Evolutionary conservation across 2,797 vertebrate genomes (phyloP), one percentile per base, ranked within the genome.

Genomic region (Gobio occitaniae): DNA sequence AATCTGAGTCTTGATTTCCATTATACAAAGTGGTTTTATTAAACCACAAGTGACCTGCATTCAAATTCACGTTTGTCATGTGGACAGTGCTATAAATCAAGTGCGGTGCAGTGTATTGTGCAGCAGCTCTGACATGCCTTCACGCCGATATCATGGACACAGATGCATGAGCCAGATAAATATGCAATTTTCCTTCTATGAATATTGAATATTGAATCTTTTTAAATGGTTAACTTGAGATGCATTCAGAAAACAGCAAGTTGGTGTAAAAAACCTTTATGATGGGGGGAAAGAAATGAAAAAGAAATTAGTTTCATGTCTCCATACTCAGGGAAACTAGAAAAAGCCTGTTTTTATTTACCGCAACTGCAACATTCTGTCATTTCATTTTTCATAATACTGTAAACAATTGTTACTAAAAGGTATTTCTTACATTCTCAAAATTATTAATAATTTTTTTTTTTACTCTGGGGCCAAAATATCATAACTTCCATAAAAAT

Each of bases 1-100:
- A 84, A 71, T 87, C 36, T 15, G 88, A 85, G 19, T 76, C 89
- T 68, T 90, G 71, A 91, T 92, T 94, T 93, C 84, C 90, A 92
- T 94, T 91, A 93, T 90, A 90, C 93, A 94, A 94, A 94, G 92
- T 88, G 66, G 59, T 66, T 83, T 52, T 63, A 84, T 81, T 61
- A 90, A 87, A 80, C 83, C 90, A 80, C 6, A 36, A 52, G 88
- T 17, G 76, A 70, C 79, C 90, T 87, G 66, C 83, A 93, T 88
- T 90, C 91, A 93, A 92, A 93, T 93, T 59, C 47, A 50, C 7
- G 2, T 61, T n/a, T n/a, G 54, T 47, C 65, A 71, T 78, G 78
- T 52, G 29, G 76, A 84, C 52, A 41, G 65, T 47, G 36, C 54
- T 68, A 74, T 87, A 78, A 87, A 85, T 87, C 74, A 87, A 7